These are phyloP conservation scores for Coreoperca whiteheadi DNA, from an alignment of 2,113 vertebrate species.

Conservation along the genomic window DNA sequence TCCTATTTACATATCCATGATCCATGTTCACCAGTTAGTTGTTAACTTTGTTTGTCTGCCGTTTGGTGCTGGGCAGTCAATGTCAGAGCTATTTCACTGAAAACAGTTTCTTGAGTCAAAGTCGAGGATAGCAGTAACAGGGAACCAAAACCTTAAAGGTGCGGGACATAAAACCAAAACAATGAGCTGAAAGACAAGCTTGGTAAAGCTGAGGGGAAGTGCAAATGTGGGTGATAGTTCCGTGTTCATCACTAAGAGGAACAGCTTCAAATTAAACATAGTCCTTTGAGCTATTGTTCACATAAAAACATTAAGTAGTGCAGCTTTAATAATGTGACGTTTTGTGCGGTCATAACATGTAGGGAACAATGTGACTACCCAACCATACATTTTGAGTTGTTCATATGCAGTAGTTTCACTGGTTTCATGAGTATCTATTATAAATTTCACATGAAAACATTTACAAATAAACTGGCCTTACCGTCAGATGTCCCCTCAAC, in stretches of 20 bases:
- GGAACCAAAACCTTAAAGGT: not conserved
- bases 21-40: no score
- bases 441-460: slow-evolving; percentile 44
- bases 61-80: not conserved
- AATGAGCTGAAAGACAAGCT: slow-evolving; percentile 1
- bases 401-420: not conserved
- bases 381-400: not conserved
- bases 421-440: not conserved
- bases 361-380: not conserved
- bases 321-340: not conserved
- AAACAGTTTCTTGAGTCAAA: no score
- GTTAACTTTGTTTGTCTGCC: not conserved
- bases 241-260: not conserved
- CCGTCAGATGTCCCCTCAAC: not conserved
- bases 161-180: not conserved
- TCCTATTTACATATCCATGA: not conserved
- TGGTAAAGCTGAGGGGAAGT: not conserved
- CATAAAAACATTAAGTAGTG: not conserved
- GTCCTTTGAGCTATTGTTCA: not conserved
- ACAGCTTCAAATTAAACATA: not conserved
- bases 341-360: not conserved
- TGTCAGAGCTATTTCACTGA: not conserved
- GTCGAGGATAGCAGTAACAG: not conserved
- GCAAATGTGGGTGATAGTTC: not conserved
- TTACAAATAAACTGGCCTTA: not conserved